Base-by-base conservation (phyloP, 2,797 vertebrate genomes). In the Schizothorax lantsangensis region DNA sequence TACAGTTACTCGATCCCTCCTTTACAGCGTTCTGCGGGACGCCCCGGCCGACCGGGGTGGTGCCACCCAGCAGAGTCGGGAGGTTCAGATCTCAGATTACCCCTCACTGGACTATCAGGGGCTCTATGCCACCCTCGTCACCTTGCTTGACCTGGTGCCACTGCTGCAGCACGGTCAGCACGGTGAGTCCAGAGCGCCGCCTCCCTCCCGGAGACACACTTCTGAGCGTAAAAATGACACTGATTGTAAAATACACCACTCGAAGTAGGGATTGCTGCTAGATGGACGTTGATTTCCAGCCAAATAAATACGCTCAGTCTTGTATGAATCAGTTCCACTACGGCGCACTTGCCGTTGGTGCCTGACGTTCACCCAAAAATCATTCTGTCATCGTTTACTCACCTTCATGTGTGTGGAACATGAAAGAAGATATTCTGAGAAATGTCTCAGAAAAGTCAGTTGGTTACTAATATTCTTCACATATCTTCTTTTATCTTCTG, bases 1-100 rank as follows among this genome's bases (percentile, higher is more conserved):
- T 98, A 98, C 98, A 99, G 98, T 99, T 98, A 99, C 98, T 99
- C 98, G 98, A 97, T 99, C 98, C 98, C 98, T 99, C 98, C 98
- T 99, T 99, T 99, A 98, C 98, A 99, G 98, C 98, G 98, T 99
- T 97, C 98, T 99, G 98, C 98, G 98, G 96, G 98, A 99, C 97
- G 98, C 97, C 97, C 98, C 98, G 93, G 97, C 97, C 96, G 98
- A 99, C 97, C 97, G 98, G 91, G 97, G 96, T 96, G 95, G 96
- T 91, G 94, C 94, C 95, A 93, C 95, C 94, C 98, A 98, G 97
- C 98, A 99, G 97, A 99, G 97, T 97, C 98, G 98, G 92, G 98
- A 99, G 96, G 98, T 97, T 97, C 98, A 99, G 96, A 98, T 99
- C 97, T 99, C 98, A 98, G 98, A 99, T 97, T 99, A 99, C 97